Evolutionary conservation across 2,888 invertebrate genomes (phyloP), one percentile per base, ranked within the genome.

Genomic region (Ecdyonurus torrentis): DNA sequence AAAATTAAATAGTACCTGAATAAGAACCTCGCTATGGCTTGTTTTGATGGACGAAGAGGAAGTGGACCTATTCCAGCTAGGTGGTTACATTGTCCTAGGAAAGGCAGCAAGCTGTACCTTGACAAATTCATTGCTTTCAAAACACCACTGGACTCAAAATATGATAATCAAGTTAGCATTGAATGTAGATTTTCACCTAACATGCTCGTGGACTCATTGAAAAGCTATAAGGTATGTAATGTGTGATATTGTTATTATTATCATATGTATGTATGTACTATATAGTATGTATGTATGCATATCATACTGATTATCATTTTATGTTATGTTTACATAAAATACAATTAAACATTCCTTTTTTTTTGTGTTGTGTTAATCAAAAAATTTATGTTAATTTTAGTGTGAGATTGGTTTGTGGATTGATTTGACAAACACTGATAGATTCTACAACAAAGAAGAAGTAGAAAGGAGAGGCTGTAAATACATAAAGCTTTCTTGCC

Each of bases 61-160:
- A 78, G 79, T 58, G 83, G 87, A 23, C 84, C 86, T n/a, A 77
- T 92, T 64, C 93, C 93, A 18, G 84, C 85, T 69, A 83, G 93
- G 67, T 94, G 94, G 94, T 77, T 93, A 19, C 81, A 86, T 67
- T 94, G 94, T 73, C 94, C 94, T 61, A 80, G 91, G 68, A 92
- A 90, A 75, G 83, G 91, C 23, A 77, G 80, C 25, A 79, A 77
- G 60, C 75, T 91, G 61, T 83, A 94, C 63, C 83, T 83, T 55
- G 83, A 85, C 61, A 89, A 91, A 72, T 98, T 99, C 74, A 76
- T 99, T 64, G 92, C 94, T 2, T 91, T 95, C 74, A 97, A 96
- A 76, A 97, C 98, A 1, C 98, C 98, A 1, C 78, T 99, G 2
- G 88, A 87, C 69, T 76, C 80, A 7, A 80, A 83, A 63, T 99